These are phyloP conservation scores for Cephus runcator DNA, from an alignment of 2,888 invertebrate species.

Conservation along the genomic window DNA sequence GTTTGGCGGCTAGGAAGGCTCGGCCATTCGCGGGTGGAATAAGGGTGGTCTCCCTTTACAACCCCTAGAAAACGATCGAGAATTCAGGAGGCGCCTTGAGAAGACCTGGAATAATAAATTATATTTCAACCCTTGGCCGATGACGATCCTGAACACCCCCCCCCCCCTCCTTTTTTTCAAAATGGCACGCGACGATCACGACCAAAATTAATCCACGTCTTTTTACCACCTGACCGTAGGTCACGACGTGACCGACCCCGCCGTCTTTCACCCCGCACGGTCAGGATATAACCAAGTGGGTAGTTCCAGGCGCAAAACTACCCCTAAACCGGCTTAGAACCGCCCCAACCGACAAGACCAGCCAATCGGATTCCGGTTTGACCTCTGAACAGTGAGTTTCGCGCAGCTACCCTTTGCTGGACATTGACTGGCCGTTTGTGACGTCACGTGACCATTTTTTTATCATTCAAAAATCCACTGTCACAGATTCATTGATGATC, in stretches of 20 bases:
- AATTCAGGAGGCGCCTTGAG: slow-evolving; percentile 16
- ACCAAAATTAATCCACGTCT: neutral
- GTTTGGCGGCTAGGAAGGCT: slow-evolving; percentile 65
- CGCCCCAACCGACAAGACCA: slow-evolving; percentile 54
- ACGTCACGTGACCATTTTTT: neutral
- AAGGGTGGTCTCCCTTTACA: slow-evolving; percentile 47
- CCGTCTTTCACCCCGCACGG: slow-evolving; percentile 20
- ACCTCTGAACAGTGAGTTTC: slow-evolving; percentile 31
- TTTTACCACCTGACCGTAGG: neutral
- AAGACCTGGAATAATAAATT: neutral
- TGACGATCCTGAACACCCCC: neutral
- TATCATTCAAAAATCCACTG: too few species aligned
- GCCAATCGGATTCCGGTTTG: slow-evolving; percentile 58
- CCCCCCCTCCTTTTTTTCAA: neutral
- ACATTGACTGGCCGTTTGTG: slow-evolving; percentile 27
- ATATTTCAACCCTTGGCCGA: neutral
- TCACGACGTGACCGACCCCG: neutral
- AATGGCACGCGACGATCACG: neutral
- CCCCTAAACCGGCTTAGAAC: slow-evolving; percentile 64
- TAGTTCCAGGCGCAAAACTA: slow-evolving; percentile 46
- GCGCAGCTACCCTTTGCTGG: slow-evolving; percentile 55
- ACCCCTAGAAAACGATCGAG: slow-evolving; percentile 29
- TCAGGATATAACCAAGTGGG: slow-evolving; percentile 34
- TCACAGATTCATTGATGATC: too few species aligned
- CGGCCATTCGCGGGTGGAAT: slow-evolving; percentile 56